These are phyloP conservation scores for Spinibarbus caldwelli DNA, from an alignment of 2,797 vertebrate species.

Conservation along the genomic window DNA sequence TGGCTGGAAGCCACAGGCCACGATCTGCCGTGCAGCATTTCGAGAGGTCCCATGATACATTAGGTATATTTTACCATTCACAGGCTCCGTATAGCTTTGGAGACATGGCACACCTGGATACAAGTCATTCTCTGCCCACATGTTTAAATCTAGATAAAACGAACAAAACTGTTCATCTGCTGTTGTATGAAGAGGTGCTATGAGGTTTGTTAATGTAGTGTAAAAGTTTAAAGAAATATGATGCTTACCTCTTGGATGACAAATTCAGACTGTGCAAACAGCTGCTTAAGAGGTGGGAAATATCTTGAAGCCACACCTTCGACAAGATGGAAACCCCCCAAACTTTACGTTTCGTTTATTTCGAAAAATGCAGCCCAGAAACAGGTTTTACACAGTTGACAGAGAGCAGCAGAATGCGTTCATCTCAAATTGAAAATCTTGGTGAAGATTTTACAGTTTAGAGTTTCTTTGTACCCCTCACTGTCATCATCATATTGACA, in stretches of 20 bases:
- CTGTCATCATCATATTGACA: not conserved
- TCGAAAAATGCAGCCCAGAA: not conserved
- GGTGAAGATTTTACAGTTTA: not conserved
- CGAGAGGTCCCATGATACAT: conserved; percentile 71
- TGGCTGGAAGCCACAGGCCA: accelerated
- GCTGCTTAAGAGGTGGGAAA: not conserved
- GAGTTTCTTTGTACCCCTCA: not conserved
- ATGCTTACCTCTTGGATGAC: not conserved
- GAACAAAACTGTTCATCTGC: conserved; percentile 48
- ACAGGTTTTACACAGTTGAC: not conserved
- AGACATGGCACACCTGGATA: conserved; percentile 11
- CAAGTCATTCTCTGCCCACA: conserved; percentile 14
- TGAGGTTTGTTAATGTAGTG: not conserved
- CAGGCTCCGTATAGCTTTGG: not conserved
- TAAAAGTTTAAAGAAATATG: not conserved
- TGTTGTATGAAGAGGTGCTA: conserved; percentile 23
- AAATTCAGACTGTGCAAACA: not conserved
- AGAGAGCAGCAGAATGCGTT: too few relatives aligned
- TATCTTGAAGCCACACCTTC: not conserved
- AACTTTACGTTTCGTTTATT: conserved; percentile 9
- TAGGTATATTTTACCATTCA: conserved; percentile 45
- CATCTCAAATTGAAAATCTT: not conserved
- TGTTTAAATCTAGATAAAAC: conserved; percentile 5
- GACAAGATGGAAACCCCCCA: not conserved
- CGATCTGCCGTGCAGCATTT: not conserved